Evolutionary conservation across 2,797 vertebrate species (phyloP).

Genomic region (Aulostomus chinensis): DNA sequence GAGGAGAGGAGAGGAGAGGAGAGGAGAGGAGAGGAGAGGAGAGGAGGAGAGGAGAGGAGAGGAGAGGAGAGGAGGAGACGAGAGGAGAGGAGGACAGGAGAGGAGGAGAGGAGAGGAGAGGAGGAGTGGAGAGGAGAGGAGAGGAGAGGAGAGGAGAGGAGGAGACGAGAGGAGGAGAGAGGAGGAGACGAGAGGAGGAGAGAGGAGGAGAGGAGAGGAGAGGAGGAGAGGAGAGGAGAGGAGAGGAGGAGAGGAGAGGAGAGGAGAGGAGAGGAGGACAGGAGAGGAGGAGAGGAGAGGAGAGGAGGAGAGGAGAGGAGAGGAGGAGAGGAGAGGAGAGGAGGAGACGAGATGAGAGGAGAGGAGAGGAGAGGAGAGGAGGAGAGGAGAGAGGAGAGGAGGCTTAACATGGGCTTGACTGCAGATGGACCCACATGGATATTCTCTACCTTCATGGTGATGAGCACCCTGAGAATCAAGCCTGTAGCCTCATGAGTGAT

Average conservation of each 20-base stretch:
- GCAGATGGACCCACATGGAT: constrained; percentile 69
- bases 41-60: neutral
- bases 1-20: constrained; percentile 6
- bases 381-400: constrained; percentile 1
- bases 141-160: constrained; percentile 1
- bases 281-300: too few relatives aligned
- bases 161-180: neutral
- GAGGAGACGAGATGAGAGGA: neutral
- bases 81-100: constrained; percentile 4
- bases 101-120: neutral
- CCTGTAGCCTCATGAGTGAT: constrained; percentile 53
- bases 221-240: constrained; percentile 39
- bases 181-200: neutral
- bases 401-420: constrained; percentile 63
- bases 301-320: constrained; percentile 3
- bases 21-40: constrained; percentile 6
- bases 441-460: constrained; percentile 60
- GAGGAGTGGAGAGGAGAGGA: constrained; percentile 6
- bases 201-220: constrained; percentile 34
- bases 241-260: constrained; percentile 35
- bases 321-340: constrained; percentile 4
- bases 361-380: neutral
- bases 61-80: neutral
- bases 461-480: constrained; percentile 59
- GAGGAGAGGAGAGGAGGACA: constrained; percentile 24